Percentiles rank a stretch among this genome's conserved stretches.
Evolutionary conservation across 1,140 invertebrate species (phyloP).

Genomic region (Leptonema lineaticorne): DNA sequence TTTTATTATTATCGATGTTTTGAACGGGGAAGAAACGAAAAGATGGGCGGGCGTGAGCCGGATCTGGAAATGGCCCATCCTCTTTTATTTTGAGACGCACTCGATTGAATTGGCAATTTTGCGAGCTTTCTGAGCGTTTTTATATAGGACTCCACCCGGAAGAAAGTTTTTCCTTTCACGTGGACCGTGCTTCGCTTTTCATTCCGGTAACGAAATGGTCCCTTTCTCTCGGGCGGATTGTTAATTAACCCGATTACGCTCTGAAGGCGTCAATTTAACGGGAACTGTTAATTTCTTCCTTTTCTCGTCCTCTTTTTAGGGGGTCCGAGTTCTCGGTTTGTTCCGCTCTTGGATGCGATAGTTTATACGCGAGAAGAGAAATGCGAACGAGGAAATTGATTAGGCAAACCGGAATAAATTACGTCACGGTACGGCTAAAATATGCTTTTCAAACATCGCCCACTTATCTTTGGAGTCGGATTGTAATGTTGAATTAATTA

Average conservation of each 20-base stretch:
- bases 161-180: not conserved
- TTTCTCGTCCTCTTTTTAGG: too few species aligned
- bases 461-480: too few species aligned
- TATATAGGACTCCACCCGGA: not conserved
- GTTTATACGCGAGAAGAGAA: too few species aligned
- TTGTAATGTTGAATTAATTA: too few species aligned
- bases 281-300: not conserved
- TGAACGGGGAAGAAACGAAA: conserved; percentile 30
- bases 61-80: conserved; percentile 1
- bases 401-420: too few species aligned
- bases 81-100: conserved; percentile 10
- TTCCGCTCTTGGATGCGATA: too few species aligned
- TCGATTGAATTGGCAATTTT: conserved; percentile 26
- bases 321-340: too few species aligned
- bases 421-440: too few species aligned
- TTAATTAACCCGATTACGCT: not conserved
- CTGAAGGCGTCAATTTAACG: not conserved
- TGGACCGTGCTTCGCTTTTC: not conserved
- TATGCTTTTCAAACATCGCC: too few species aligned
- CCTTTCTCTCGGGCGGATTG: not conserved
- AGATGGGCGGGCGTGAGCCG: not conserved
- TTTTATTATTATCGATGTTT: conserved; percentile 41
- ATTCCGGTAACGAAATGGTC: not conserved
- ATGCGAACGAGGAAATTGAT: too few species aligned
- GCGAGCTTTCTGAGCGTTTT: conserved; percentile 7